Conservation (phyloP, 2,888 invertebrate species). For the Cheilosia vulpina region DNA sequence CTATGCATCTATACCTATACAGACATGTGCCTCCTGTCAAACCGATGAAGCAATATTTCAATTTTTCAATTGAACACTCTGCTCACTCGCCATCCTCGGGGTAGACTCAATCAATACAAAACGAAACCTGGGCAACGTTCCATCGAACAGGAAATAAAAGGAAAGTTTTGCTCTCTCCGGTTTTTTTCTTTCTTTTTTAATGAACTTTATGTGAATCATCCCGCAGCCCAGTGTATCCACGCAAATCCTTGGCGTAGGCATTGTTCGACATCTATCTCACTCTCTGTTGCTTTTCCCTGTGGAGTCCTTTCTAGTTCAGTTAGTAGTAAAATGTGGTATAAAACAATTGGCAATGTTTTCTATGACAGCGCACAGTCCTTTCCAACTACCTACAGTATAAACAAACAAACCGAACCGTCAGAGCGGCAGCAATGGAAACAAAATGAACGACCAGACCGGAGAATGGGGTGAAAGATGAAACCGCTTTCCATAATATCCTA, state of each 20-base stretch:
- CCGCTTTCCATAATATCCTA: conserved; percentile 32
- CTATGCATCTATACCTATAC: neutral
- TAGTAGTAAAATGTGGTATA: conserved; percentile 69
- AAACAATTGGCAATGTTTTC: conserved; percentile 52
- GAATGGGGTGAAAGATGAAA: conserved; percentile 1
- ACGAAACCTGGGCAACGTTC: conserved; percentile 16
- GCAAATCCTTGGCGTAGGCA: conserved; percentile 2
- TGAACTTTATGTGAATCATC: conserved; percentile 11
- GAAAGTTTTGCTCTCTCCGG: neutral
- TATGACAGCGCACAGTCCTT: conserved; percentile 38
- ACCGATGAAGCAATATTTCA: conserved; percentile 26
- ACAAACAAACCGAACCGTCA: conserved; percentile 30
- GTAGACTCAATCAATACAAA: conserved; percentile 29
- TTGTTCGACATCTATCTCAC: neutral
- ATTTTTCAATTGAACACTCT: conserved; percentile 32
- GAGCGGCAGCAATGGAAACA: conserved; percentile 4
- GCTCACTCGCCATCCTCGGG: neutral
- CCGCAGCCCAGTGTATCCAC: neutral
- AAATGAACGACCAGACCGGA: neutral
- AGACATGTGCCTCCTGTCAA: neutral
- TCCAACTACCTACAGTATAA: conserved; percentile 5
- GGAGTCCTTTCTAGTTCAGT: conserved; percentile 54
- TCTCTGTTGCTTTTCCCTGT: neutral
- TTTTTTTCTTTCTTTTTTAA: conserved; percentile 5
- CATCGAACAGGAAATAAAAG: conserved; percentile 18